phyloP scores from a whole-genome alignment of 1,140 invertebrate genomes.

The Cydia splendana region DNA sequence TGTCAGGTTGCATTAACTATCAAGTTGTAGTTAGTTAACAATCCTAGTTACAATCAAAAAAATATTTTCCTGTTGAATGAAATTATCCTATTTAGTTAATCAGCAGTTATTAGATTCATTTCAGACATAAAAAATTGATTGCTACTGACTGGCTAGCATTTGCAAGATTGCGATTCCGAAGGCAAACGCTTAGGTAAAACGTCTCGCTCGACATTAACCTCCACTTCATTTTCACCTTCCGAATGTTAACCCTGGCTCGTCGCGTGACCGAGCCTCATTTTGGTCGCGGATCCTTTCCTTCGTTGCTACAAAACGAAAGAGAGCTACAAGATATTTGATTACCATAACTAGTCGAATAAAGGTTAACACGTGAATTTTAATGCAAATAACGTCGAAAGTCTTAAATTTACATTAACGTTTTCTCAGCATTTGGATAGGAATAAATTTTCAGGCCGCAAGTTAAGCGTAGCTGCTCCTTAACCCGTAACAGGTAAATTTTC shows the following conservation, averaged over 20 bases:
- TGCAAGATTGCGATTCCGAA: conserved; percentile 9
- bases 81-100: too few relatives aligned
- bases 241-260: conserved; percentile 37
- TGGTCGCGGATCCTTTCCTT: neutral
- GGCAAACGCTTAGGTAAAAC: neutral
- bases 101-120: too few relatives aligned
- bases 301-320: neutral
- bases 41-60: too few relatives aligned
- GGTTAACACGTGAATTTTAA: neutral
- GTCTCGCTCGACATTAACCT: conserved; percentile 9
- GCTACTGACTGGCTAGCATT: too few relatives aligned
- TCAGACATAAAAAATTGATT: too few relatives aligned
- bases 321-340: conserved; percentile 11
- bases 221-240: conserved; percentile 33
- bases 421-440: neutral
- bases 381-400: neutral
- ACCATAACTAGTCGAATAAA: neutral
- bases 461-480: too few relatives aligned
- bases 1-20: too few relatives aligned
- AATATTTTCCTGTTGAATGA: too few relatives aligned
- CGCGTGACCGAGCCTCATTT: conserved; percentile 21
- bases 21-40: too few relatives aligned
- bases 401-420: neutral
- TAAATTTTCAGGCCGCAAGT: too few relatives aligned
- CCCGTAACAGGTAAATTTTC: too few relatives aligned